These are phyloP conservation scores for Indri indri DNA, from an alignment of 2,113 vertebrate genomes.

Conservation along the genomic window DNA sequence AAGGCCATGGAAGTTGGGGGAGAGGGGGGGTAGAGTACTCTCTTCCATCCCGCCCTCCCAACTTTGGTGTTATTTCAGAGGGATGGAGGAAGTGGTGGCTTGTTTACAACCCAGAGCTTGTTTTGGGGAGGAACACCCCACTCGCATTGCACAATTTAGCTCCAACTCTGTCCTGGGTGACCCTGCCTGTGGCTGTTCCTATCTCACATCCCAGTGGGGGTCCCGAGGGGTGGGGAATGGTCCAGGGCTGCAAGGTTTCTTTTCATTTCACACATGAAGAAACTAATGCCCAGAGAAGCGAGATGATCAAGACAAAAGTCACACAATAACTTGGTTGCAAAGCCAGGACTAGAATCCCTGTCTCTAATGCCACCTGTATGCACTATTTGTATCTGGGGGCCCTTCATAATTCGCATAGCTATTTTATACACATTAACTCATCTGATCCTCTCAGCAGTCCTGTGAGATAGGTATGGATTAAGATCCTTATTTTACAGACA, in stretches of 20 bases:
- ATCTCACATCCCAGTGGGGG: not conserved
- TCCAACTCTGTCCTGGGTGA: not conserved
- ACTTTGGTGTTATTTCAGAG: not conserved
- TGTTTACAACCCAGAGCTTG: slow-evolving; percentile 44
- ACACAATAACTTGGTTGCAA: not conserved
- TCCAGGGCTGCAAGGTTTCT: not conserved
- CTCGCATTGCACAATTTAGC: slow-evolving; percentile 1
- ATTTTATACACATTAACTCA: not conserved
- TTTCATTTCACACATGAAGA: not conserved
- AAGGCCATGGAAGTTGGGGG: not conserved
- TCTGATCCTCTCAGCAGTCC: not conserved
- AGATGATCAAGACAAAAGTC: not conserved
- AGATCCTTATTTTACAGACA: not conserved
- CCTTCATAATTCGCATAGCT: not conserved
- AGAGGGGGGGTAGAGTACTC: not conserved
- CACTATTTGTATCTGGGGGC: not conserved
- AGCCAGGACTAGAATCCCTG: not conserved
- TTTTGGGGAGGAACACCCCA: not conserved
- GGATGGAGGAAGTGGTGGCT: slow-evolving; percentile 24
- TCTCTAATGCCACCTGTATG: not conserved
- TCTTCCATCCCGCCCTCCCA: not conserved
- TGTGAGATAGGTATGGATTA: not conserved
- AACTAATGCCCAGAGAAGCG: not conserved
- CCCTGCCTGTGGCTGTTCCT: not conserved
- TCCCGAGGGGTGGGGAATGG: not conserved